Evolutionary conservation across 2,888 invertebrate species (phyloP).

Genomic region (Ametastegia equiseti): DNA sequence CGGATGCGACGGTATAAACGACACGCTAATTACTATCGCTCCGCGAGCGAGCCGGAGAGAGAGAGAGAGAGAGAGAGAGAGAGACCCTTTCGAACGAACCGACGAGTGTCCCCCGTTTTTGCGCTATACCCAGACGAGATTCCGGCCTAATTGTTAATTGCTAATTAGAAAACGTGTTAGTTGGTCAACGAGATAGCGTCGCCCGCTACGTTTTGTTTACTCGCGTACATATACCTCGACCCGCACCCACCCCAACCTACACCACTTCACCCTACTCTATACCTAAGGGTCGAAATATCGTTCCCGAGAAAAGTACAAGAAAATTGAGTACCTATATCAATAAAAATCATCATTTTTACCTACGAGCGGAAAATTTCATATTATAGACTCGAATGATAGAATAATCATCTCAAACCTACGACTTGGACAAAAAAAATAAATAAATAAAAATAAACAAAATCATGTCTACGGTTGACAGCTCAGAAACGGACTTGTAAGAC

Average conservation of each 20-base stretch:
- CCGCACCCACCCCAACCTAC: not conserved
- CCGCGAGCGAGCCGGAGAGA: no score
- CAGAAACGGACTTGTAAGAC: conserved; percentile 48
- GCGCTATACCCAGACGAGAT: conserved; percentile 52
- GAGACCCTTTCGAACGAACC: not conserved
- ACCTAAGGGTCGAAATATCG: no score
- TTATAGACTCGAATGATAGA: not conserved
- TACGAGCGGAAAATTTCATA: no score
- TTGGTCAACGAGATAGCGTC: conserved; percentile 60
- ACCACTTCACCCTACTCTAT: no score
- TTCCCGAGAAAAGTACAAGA: not conserved
- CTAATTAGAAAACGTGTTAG: conserved; percentile 62
- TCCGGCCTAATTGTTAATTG: conserved; percentile 60
- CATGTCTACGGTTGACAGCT: not conserved
- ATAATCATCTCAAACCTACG: not conserved
- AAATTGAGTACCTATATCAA: no score
- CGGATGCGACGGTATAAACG: conserved; percentile 25
- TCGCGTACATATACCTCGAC: not conserved
- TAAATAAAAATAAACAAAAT: no score
- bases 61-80: no score
- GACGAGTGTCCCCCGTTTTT: conserved; percentile 43
- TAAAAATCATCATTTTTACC: no score
- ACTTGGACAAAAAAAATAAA: no score
- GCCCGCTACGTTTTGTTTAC: conserved; percentile 37
- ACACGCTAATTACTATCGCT: conserved; percentile 47